Percentiles rank a stretch among this genome's conserved stretches.
Evolutionary conservation across 2,888 invertebrate species (phyloP).

Genomic region (Chymomyza caudatula): DNA sequence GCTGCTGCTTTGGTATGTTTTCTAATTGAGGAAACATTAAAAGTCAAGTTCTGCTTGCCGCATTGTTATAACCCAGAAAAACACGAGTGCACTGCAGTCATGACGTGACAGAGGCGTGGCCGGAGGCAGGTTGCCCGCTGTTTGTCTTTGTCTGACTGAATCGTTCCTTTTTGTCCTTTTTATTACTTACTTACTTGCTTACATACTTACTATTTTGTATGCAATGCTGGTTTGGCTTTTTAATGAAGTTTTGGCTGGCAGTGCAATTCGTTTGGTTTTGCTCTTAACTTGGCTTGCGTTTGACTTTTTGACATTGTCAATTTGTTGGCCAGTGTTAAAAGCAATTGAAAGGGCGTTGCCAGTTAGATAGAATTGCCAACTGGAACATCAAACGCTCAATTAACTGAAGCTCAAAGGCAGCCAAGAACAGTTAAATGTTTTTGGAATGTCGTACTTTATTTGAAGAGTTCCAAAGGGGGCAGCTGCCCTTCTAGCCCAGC

Average conservation of each 20-base stretch:
- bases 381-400: slow-evolving; percentile 1
- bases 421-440: not conserved
- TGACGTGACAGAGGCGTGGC: slow-evolving; percentile 3
- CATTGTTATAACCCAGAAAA: slow-evolving; percentile 70
- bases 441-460: not conserved
- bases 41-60: slow-evolving; percentile 68
- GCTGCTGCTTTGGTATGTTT: slow-evolving; percentile 58
- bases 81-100: slow-evolving; percentile 65
- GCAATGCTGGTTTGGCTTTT: slow-evolving; percentile 9
- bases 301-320: slow-evolving; percentile 37
- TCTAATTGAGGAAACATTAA: slow-evolving; percentile 72
- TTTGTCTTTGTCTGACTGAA: slow-evolving; percentile 4
- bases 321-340: slow-evolving; percentile 30
- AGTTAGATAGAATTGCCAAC: slow-evolving; percentile 1
- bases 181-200: not conserved
- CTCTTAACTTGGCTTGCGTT: slow-evolving; percentile 9
- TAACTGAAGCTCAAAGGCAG: slow-evolving; percentile 26
- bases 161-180: not conserved
- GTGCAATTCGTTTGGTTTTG: slow-evolving; percentile 18
- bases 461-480: not conserved
- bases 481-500: slow-evolving; percentile 4
- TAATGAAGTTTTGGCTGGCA: slow-evolving; percentile 45
- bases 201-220: not conserved
- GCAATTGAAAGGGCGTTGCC: slow-evolving; percentile 44
- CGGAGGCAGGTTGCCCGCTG: slow-evolving; percentile 14